A percentile compares a stretch with the other conserved stretches of the same genome.
phyloP scores from a whole-genome alignment of 2,888 invertebrate genomes.

The Hemicrepidius hirtus region DNA sequence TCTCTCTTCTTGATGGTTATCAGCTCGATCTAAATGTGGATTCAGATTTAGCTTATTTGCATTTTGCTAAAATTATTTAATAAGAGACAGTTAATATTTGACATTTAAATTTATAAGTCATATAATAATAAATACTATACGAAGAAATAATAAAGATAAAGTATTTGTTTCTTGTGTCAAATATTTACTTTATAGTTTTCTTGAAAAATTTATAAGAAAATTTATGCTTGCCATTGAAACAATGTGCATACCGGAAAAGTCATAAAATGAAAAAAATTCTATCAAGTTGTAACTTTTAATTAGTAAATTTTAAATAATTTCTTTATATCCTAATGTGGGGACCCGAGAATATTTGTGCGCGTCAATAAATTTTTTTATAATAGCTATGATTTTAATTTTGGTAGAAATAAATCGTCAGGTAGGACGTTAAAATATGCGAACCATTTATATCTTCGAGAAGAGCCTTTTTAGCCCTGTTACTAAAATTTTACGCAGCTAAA shows the following conservation, averaged over 20 bases:
- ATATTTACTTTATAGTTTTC: slow-evolving; percentile 10
- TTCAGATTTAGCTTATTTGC: too few relatives aligned
- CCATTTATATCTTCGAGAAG: neutral
- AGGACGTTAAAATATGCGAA: slow-evolving; percentile 12
- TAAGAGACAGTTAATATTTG: too few relatives aligned
- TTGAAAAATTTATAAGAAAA: neutral
- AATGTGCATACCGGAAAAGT: slow-evolving; percentile 15
- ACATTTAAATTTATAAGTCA: too few relatives aligned
- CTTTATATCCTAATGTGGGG: neutral
- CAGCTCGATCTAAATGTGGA: too few relatives aligned
- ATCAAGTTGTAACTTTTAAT: slow-evolving; percentile 20
- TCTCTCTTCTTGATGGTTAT: too few relatives aligned
- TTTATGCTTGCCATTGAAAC: slow-evolving; percentile 2
- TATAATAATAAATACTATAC: too few relatives aligned
- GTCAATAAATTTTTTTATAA: neutral
- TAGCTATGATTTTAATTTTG: slow-evolving; percentile 15
- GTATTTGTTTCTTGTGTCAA: neutral
- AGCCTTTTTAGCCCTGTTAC: neutral
- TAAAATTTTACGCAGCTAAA: slow-evolving; percentile 11
- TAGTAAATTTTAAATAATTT: slow-evolving; percentile 17
- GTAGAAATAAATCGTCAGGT: neutral
- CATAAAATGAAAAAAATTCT: slow-evolving; percentile 24
- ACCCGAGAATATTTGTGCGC: neutral
- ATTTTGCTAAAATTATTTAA: too few relatives aligned
- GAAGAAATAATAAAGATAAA: too few relatives aligned